Percentiles rank a stretch among this genome's conserved stretches.
These are phyloP conservation scores for Beroe ovata DNA, from an alignment of 37 sponge, comb jelly and placozoan genomes.

Conservation along the genomic window DNA sequence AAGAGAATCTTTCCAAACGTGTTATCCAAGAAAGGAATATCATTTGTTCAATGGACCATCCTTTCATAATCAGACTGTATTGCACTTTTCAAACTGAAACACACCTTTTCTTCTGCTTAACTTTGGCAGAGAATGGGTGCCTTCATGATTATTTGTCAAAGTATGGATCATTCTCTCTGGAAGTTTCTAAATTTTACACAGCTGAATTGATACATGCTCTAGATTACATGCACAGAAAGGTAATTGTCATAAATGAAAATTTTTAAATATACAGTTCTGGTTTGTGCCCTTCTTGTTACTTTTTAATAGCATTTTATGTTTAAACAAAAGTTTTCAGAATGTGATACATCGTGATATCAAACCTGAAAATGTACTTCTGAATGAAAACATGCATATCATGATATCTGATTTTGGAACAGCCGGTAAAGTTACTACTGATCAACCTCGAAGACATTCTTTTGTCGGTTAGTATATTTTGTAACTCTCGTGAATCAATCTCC, in stretches of 20 bases:
- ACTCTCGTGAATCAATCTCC: too few species aligned
- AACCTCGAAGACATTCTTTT: conserved; percentile 37
- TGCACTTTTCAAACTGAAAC: conserved; percentile 63
- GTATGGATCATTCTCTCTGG: conserved; percentile 49
- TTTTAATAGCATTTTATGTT: too few species aligned
- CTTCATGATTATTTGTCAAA: conserved; percentile 25
- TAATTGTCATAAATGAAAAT: not conserved
- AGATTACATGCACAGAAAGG: conserved; percentile 50
- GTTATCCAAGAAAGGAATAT: conserved; percentile 49
- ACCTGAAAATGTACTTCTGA: conserved; percentile 36
- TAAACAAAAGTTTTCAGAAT: conserved; percentile 49
- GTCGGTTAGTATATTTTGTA: too few species aligned
- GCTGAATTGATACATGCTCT: conserved; percentile 32
- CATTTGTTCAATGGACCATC: conserved; percentile 32
- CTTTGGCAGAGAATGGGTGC: conserved; percentile 49
- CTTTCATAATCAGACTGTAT: conserved; percentile 35
- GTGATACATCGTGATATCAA: conserved; percentile 46
- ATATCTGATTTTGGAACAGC: conserved; percentile 60
- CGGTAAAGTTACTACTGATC: conserved; percentile 25
- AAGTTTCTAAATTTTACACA: conserved; percentile 12
- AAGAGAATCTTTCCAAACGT: conserved; percentile 20
- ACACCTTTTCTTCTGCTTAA: conserved; percentile 42
- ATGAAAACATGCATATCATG: conserved; percentile 11
- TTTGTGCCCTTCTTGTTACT: too few species aligned
- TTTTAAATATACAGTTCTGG: too few species aligned